phyloP scores from a whole-genome alignment of 2,113 vertebrate genomes.

The Sterna hirundo region DNA sequence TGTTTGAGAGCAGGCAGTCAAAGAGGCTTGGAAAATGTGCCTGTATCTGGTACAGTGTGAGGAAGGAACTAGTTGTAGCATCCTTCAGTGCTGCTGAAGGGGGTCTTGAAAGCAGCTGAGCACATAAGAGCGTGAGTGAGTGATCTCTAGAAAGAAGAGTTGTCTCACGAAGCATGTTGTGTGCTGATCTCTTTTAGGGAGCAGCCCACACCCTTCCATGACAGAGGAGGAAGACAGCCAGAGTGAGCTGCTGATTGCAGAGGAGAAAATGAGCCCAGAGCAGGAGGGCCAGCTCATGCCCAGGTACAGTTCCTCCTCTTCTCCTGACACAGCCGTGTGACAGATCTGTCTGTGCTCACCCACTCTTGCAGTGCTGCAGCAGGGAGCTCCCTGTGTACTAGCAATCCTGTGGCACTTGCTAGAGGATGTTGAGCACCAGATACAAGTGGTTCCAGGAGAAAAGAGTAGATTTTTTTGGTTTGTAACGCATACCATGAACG shows the following conservation, averaged over 20 bases:
- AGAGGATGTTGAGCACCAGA: not conserved
- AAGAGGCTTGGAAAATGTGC: not conserved
- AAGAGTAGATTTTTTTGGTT: not conserved
- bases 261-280: slow-evolving; percentile 96
- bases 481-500: rapidly evolving
- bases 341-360: not conserved
- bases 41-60: not conserved
- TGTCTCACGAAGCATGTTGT: not conserved
- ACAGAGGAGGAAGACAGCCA: slow-evolving; percentile 97
- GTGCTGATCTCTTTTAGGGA: slow-evolving; percentile 76
- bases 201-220: slow-evolving; percentile 94
- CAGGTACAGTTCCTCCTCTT: slow-evolving; percentile 74
- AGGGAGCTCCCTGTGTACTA: not conserved
- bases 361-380: not conserved
- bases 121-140: rapidly evolving
- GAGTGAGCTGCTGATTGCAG: slow-evolving; percentile 92
- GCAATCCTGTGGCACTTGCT: not conserved
- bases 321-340: rapidly evolving
- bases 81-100: not conserved
- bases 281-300: slow-evolving; percentile 95
- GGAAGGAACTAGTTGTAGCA: not conserved
- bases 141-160: not conserved
- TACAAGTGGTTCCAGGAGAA: not conserved
- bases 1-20: not conserved
- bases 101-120: not conserved